Evolutionary conservation across 1,140 invertebrate genomes (phyloP).

Genomic region (Cataglyphis hispanica): DNA sequence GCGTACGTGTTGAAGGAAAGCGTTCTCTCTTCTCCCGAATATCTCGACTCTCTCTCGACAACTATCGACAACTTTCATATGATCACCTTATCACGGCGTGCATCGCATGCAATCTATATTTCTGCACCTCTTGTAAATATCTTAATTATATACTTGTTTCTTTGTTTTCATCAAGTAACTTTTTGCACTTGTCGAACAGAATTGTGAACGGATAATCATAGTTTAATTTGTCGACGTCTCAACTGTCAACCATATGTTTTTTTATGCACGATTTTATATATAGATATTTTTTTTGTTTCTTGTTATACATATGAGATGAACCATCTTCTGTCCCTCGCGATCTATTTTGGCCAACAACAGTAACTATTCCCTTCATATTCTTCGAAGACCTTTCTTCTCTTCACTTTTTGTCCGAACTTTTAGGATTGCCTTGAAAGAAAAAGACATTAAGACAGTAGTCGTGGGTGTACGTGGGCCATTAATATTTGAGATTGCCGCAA

Average conservation of each 20-base stretch:
- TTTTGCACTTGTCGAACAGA: background rate
- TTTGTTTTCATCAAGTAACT: background rate
- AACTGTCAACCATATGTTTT: background rate
- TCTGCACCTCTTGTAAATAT: slow-evolving; percentile 18
- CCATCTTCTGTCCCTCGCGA: background rate
- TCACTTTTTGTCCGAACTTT: slow-evolving; percentile 48
- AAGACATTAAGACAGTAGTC: slow-evolving; percentile 58
- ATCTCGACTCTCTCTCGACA: slow-evolving; percentile 37
- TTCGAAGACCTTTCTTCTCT: slow-evolving; percentile 28
- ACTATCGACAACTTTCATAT: slow-evolving; percentile 38
- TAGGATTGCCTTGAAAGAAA: slow-evolving; percentile 46
- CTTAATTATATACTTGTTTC: slow-evolving; percentile 27
- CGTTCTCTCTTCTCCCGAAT: slow-evolving; percentile 43
- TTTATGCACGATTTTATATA: background rate
- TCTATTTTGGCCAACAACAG: background rate
- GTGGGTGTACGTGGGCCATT: slow-evolving; percentile 47
- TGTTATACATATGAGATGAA: background rate
- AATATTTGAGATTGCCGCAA: slow-evolving; percentile 63
- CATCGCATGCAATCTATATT: slow-evolving; percentile 3
- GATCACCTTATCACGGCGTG: slow-evolving; percentile 34
- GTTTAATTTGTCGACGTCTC: background rate
- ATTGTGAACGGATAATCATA: background rate
- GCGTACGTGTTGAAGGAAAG: slow-evolving; percentile 70
- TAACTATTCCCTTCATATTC: background rate
- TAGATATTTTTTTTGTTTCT: background rate